Conservation (phyloP, 64 coral and sea anemone genomes). For the Hydrozoanthus tunicans region DNA sequence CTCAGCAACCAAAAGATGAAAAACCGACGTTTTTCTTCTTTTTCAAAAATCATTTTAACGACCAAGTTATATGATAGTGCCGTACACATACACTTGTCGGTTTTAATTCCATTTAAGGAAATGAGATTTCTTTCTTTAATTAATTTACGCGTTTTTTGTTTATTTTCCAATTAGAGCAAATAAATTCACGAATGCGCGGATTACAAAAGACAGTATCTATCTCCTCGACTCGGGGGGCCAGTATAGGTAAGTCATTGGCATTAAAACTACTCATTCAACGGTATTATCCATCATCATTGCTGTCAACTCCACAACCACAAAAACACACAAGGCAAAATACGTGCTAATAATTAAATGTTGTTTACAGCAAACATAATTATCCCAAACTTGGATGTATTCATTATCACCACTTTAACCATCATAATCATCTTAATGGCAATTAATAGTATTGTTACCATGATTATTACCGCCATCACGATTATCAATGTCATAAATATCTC, state of each 20-base stretch:
- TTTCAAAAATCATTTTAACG: too few species aligned
- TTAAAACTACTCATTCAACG: too few species aligned
- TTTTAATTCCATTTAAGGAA: too few species aligned
- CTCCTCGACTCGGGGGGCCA: conserved; percentile 78
- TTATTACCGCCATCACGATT: not conserved
- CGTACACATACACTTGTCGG: too few species aligned
- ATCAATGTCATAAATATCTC: not conserved
- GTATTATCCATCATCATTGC: too few species aligned
- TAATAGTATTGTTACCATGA: not conserved
- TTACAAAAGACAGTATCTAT: conserved; percentile 64
- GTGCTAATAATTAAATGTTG: too few species aligned
- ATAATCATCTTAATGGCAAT: not conserved
- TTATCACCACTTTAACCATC: not conserved
- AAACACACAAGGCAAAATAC: too few species aligned
- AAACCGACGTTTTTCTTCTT: too few species aligned
- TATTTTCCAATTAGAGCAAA: conserved; percentile 46
- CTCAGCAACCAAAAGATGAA: too few species aligned
- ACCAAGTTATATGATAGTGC: too few species aligned
- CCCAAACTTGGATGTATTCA: not conserved
- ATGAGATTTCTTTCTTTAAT: not conserved
- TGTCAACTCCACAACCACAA: too few species aligned
- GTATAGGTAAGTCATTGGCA: conserved; percentile 56
- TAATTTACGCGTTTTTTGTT: not conserved
- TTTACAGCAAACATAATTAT: too few species aligned
- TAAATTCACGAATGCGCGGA: conserved; percentile 68